These are phyloP conservation scores for Atopsyche davidsoni DNA, from an alignment of 1,140 invertebrate genomes.

Conservation along the genomic window DNA sequence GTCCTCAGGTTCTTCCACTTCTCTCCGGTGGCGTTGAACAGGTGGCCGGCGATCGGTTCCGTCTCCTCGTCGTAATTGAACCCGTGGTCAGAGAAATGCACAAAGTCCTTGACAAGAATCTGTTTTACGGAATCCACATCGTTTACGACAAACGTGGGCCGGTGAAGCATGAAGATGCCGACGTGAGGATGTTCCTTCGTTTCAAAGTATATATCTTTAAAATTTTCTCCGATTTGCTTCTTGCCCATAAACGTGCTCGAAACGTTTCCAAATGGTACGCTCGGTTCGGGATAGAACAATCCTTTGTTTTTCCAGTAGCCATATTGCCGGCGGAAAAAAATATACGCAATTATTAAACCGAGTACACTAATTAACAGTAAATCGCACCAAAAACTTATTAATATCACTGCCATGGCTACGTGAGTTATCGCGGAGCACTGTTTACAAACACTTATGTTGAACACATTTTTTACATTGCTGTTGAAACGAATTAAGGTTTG, in stretches of 20 bases:
- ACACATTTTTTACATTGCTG: no score
- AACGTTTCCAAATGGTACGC: conserved; percentile 45
- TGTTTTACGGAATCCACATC: conserved; percentile 51
- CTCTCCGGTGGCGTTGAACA: conserved; percentile 42
- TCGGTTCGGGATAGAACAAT: conserved; percentile 36
- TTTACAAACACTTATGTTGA: no score
- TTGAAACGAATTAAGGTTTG: no score
- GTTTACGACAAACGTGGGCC: conserved; percentile 42
- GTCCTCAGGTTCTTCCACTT: conserved; percentile 34
- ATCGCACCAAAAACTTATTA: not conserved
- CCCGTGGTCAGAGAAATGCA: conserved; percentile 51
- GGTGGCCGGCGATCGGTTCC: conserved; percentile 47
- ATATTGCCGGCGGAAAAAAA: conserved; percentile 35
- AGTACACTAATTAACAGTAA: not conserved
- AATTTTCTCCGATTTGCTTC: conserved; percentile 35
- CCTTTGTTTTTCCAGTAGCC: conserved; percentile 39
- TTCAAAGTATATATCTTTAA: conserved; percentile 36
- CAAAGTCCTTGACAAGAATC: conserved; percentile 56
- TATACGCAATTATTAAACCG: not conserved
- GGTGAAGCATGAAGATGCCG: conserved; percentile 41
- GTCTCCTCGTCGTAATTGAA: conserved; percentile 45
- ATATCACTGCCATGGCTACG: no score
- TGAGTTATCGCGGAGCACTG: no score
- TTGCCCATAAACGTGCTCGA: conserved; percentile 37
- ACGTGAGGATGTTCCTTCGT: conserved; percentile 39